These are phyloP conservation scores for Enteromius radiatus DNA, from an alignment of 2,797 vertebrate genomes.

Conservation along the genomic window DNA sequence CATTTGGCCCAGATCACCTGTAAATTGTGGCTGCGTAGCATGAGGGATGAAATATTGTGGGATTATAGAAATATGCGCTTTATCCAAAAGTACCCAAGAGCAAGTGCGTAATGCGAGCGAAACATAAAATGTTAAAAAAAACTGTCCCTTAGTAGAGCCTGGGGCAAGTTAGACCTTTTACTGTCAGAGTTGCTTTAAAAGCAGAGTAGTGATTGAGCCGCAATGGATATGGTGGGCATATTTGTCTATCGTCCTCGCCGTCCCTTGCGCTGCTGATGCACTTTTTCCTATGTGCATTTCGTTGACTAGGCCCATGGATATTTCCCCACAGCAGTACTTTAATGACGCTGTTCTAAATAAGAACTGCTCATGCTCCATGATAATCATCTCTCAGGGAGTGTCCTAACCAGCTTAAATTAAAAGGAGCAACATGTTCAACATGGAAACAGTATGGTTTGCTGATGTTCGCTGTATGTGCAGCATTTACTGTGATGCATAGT, in stretches of 20 bases:
- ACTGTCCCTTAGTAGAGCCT: slow-evolving; percentile 7
- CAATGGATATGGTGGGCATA: slow-evolving; percentile 57
- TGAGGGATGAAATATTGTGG: background rate
- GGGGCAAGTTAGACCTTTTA: slow-evolving; percentile 41
- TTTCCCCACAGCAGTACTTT: slow-evolving; percentile 26
- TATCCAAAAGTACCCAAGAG: slow-evolving; percentile 24
- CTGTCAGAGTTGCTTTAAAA: slow-evolving; percentile 39
- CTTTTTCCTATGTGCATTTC: slow-evolving; percentile 48
- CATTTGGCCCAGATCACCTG: background rate
- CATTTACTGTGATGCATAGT: background rate
- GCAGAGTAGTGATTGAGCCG: slow-evolving; percentile 52
- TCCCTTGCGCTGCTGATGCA: slow-evolving; percentile 58
- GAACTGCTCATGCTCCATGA: slow-evolving; percentile 60
- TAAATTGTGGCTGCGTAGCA: background rate
- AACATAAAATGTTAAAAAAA: slow-evolving; percentile 10
- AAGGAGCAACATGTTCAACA: slow-evolving; percentile 53
- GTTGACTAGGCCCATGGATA: slow-evolving; percentile 29
- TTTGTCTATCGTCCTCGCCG: slow-evolving; percentile 35
- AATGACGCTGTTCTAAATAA: slow-evolving; percentile 65
- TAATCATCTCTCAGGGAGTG: slow-evolving; percentile 63
- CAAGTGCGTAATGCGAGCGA: slow-evolving; percentile 37
- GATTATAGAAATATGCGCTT: slow-evolving; percentile 20
- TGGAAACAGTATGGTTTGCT: slow-evolving; percentile 19
- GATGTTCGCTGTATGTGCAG: background rate
- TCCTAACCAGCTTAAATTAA: slow-evolving; percentile 55